phyloP scores from a whole-genome alignment of 2,888 invertebrate species.

The Troilus luridus region DNA sequence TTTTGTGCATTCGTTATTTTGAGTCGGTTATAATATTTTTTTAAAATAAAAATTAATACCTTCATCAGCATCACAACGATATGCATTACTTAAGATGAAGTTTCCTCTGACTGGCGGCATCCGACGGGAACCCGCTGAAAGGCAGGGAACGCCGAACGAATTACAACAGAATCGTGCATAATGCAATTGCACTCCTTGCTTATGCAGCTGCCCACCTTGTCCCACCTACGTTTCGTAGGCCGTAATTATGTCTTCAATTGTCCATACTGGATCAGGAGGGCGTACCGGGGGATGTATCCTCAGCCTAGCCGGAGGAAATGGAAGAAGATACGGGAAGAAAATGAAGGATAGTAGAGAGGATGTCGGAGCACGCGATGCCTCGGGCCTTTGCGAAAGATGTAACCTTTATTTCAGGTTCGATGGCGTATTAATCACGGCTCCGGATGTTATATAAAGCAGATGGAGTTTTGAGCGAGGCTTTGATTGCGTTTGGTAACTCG shows the following conservation, averaged over 20 bases:
- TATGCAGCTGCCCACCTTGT: constrained; percentile 27
- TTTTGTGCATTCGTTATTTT: too few relatives aligned
- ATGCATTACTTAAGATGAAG: neutral
- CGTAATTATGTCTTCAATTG: constrained; percentile 41
- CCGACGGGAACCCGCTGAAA: neutral
- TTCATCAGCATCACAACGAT: neutral
- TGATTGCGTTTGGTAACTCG: neutral
- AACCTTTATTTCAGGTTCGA: constrained; percentile 27
- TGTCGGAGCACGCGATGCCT: constrained; percentile 22
- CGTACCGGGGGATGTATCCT: neutral
- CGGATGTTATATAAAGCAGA: constrained; percentile 37
- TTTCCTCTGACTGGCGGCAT: neutral
- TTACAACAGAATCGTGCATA: constrained; percentile 28
- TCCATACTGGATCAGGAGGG: constrained; percentile 30
- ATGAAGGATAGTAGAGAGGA: neutral
- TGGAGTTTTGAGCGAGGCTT: neutral
- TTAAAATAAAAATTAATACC: too few relatives aligned
- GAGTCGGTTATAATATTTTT: too few relatives aligned
- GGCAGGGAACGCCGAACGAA: neutral
- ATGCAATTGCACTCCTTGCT: constrained; percentile 21
- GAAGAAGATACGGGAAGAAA: neutral
- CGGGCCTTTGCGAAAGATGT: constrained; percentile 17
- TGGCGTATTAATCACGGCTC: constrained; percentile 44
- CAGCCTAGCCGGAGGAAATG: neutral
- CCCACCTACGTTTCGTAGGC: constrained; percentile 23